phyloP scores from a whole-genome alignment of 2,113 vertebrate genomes.

The Anoura caudifer region DNA sequence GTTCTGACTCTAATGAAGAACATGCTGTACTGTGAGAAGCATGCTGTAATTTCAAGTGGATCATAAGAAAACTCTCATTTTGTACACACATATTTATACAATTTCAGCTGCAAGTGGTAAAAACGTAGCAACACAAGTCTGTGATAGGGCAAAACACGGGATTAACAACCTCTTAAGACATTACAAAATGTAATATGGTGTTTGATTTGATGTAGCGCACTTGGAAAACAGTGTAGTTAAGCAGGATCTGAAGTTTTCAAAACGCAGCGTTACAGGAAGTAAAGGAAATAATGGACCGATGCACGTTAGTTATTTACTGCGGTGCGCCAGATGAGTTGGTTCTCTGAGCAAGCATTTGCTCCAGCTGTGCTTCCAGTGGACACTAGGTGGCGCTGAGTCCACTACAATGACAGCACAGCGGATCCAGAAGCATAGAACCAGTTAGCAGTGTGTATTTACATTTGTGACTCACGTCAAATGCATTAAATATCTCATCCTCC shows the following conservation, averaged over 20 bases:
- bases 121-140: neutral
- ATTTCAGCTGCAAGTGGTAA: neutral
- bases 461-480: neutral
- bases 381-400: slow-evolving; percentile 79
- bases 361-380: neutral
- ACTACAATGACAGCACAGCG: neutral
- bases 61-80: neutral
- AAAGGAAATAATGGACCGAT: neutral
- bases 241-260: neutral
- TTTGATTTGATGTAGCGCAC: neutral
- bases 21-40: slow-evolving; percentile 29
- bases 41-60: neutral
- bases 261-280: rapidly evolving
- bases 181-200: neutral
- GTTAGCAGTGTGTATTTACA: neutral
- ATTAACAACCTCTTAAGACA: neutral
- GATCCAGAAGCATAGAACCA: neutral
- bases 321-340: neutral
- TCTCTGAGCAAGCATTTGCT: neutral
- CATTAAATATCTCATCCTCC: neutral
- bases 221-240: neutral
- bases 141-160: neutral
- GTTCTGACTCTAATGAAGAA: slow-evolving; percentile 30
- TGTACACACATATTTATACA: neutral
- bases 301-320: neutral